Evolutionary conservation across 2,888 invertebrate genomes (phyloP), one percentile per base, ranked within the genome.

Genomic region (Zootermopsis nevadensis): DNA sequence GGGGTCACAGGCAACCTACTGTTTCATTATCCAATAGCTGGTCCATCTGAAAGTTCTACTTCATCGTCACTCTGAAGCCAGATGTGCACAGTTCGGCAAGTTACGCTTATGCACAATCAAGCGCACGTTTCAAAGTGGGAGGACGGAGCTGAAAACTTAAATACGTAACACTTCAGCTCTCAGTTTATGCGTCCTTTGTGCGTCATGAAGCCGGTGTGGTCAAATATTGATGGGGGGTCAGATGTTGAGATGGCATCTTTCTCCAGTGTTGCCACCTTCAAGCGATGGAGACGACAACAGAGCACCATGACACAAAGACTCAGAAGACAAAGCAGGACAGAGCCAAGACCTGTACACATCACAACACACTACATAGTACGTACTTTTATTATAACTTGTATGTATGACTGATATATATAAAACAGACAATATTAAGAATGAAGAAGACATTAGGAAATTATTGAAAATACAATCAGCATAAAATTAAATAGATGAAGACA

Each of bases 251-350:
- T 55, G 67, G 38, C 55, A 35, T 69, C 66, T 66, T 80, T 81
- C 55, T 76, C 84, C 35, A 83, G 82, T 2, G 87, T 87, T 83
- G 89, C 89, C 84, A 87, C 87, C 77, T 85, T 84, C 12, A 88
- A 90, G 85, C 93, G 91, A 85, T 94, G 91, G 89, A 96, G 93
- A 85, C 95, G 93, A 24, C 95, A 92, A 87, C 96, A 97, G 83
- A 96, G 94, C 0, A 94, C 94, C 86, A 96, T 90, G 35, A 96
- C 91, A 0, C 94, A 94, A 15, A 94, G 94, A 0, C 93, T 92
- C 84, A 97, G 90, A 77, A 95, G 92, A 72, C 95, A 95, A 85
- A 96, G 90, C 27, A 95, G 87, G n/a, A 94, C 91, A 15, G 94
- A 94, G 83, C 93, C 92, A 0, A 93, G 91, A 15, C 93, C 87